Evolutionary conservation across 2,797 vertebrate genomes (phyloP).

Genomic region (Spinus olivaceus): DNA sequence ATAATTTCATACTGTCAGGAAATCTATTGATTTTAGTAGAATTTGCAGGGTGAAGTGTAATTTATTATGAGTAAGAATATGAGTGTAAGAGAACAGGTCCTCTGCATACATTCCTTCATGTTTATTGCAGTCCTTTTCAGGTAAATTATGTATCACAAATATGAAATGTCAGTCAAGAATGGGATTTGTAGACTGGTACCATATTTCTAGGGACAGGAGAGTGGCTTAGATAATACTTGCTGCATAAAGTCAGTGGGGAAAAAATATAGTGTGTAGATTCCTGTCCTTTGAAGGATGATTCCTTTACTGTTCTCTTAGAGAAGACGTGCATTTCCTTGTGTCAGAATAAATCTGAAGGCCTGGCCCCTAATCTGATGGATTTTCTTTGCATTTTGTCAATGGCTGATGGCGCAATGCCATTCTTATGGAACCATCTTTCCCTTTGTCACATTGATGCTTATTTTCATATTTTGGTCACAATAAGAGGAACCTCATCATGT

Average conservation of each 20-base stretch:
- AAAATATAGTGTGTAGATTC: not conserved
- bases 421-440: not conserved
- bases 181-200: not conserved
- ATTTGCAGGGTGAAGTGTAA: not conserved
- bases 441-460: not conserved
- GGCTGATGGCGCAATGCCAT: not conserved
- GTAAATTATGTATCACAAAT: not conserved
- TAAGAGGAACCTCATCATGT: not conserved
- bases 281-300: not conserved
- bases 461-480: not conserved
- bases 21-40: not conserved
- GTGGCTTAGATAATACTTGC: not conserved
- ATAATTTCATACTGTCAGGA: not conserved
- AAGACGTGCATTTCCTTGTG: not conserved
- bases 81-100: not conserved
- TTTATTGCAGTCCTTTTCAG: not conserved
- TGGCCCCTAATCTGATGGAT: not conserved
- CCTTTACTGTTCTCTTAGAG: not conserved
- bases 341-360: not conserved
- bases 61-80: not conserved
- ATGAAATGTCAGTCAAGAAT: not conserved
- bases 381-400: not conserved
- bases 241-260: not conserved
- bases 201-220: not conserved
- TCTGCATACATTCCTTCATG: not conserved